Evolutionary conservation across 2,797 vertebrate species (phyloP), one percentile per base, ranked within the genome.

Genomic region (Apogon hyalosoma): DNA sequence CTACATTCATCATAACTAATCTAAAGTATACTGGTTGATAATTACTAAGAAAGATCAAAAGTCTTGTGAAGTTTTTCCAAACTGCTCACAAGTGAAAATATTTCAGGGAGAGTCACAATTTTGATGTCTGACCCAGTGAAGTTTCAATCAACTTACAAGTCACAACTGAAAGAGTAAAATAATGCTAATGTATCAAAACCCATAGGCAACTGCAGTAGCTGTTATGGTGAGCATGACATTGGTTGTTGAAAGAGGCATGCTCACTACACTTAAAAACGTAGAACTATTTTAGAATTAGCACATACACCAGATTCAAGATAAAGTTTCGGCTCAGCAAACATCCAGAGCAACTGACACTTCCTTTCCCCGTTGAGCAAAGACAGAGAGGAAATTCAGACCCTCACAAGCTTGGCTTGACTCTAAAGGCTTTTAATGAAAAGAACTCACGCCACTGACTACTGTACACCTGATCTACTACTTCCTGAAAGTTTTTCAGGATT

Each of bases 281-380:
- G 54, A 67, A 69, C 68, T 43, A 52, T 63, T 84, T 86, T 56
- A 73, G 59, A 88, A 88, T 90, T 82, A 89, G 84, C 79, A 82
- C 77, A 83, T 73, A 78, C 51, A 74, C 77, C 66, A 79, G 80
- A 85, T 83, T 85, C 63, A 69, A 89, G 87, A 88, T 90, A 84
- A 88, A 68, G 84, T 92, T 92, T 90, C 82, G 82, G 66, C 68
- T 83, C 82, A 62, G 77, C 69, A 82, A 89, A 88, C 70, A 85
- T 79, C 55, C 59, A 75, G 58, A 83, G 81, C 75, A 83, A 83
- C 72, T 77, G 80, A 91, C 84, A 87, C 88, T 87, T 88, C 78
- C 78, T 65, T 76, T 83, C 52, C 55, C 62, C 13, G 62, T 42
- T 79, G 79, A 87, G 75, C 77, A 77, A 86, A 89, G 68, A 87